Conservation (phyloP, 30 jellyfish, hydroid and myxozoan species). For the Aurelia coerulea region DNA sequence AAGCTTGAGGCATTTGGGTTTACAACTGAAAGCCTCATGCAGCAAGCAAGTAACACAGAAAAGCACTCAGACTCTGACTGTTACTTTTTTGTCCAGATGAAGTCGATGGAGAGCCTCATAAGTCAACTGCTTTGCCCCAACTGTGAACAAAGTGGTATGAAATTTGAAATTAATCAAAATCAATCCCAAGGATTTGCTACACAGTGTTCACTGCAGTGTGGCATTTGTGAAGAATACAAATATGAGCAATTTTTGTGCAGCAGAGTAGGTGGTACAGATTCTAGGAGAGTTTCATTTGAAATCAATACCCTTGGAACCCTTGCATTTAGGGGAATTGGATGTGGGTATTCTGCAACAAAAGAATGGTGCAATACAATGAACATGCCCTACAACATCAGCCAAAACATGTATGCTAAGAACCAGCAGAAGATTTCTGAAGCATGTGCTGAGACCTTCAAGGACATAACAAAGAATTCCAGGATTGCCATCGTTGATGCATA, state of each 20-base stretch:
- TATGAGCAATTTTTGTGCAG: slow-evolving; percentile 21
- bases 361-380: slow-evolving; percentile 58
- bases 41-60: background rate
- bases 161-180: background rate
- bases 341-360: slow-evolving; percentile 56
- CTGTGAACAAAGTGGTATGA: slow-evolving; percentile 19
- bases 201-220: background rate
- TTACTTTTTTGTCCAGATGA: slow-evolving; percentile 17
- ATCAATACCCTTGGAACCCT: slow-evolving; percentile 35
- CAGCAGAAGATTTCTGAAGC: slow-evolving; percentile 4
- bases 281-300: slow-evolving; percentile 34
- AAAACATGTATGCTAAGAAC: background rate
- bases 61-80: slow-evolving; percentile 5
- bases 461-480: too few species aligned
- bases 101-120: background rate
- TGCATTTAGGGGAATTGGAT: slow-evolving; percentile 39
- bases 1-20: slow-evolving; percentile 1
- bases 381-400: slow-evolving; percentile 40
- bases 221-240: slow-evolving; percentile 11
- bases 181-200: background rate
- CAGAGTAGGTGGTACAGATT: slow-evolving; percentile 21
- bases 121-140: slow-evolving; percentile 16
- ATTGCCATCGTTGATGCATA: too few species aligned
- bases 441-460: too few species aligned
- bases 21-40: background rate